Base-by-base conservation (phyloP, 2,888 invertebrate genomes). In the Anagyrus pseudococci region DNA sequence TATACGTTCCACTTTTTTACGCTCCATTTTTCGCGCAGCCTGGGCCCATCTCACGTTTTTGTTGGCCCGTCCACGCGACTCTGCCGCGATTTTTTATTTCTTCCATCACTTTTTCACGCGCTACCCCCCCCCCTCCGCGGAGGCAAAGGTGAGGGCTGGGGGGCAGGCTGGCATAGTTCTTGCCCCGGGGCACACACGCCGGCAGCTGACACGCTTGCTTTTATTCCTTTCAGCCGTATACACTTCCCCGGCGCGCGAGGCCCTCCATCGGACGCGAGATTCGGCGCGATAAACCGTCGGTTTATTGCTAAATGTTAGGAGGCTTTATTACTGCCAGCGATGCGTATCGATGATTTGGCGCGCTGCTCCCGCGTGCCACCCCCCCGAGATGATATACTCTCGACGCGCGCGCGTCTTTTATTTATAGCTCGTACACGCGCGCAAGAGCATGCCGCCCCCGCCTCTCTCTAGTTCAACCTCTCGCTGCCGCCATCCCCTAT, bases 291-390 rank as follows among this genome's bases (percentile, higher is more conserved):
- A 58, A 41, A 47, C 4, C 47, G 20, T 25, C 37, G 29, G 46
- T 55, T 59, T 64, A 56, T 56, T 52, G 48, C 37, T 46, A 53
- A 60, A 60, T 57, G 59, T 60, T 56, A 56, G 52, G 47, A 52
- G 44, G 53, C 60, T 64, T 64, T 64, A 60, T 60, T 60, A 56
- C 53, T 20, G 47, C 1, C 46, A 44, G 52, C 26, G 56, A 56
- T 56, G 48, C 61, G 47, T 29, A 56, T 56, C 49, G 52, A 59
- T 40, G 37, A 56, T 43, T 52, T 46, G 61, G 58, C 47, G 29
- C 56, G 37, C 2, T 25, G 22, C 26, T 25, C 20, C 43, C 20
- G 25, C 15, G 33, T 41, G 20, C 53, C 15, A 8, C 17, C 4
- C 52, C 15, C 22, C 6, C 22, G 33, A 40, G 58, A 62, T 63